These are phyloP conservation scores for Stichopus chloronotus DNA, from an alignment of 35 echinoderm and acorn worm species.

Conservation along the genomic window DNA sequence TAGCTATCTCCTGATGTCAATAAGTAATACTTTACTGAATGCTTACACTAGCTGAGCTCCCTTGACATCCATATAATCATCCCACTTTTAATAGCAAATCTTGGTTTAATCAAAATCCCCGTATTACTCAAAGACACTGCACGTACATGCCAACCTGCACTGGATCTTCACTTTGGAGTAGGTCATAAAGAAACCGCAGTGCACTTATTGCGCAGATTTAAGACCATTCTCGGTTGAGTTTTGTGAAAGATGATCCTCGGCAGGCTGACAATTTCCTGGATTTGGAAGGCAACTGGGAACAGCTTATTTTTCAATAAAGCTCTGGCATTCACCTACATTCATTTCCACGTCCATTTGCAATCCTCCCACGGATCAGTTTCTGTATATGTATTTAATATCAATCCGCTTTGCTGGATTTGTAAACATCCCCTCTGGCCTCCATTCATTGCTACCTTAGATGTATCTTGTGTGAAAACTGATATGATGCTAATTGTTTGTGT, in stretches of 20 bases:
- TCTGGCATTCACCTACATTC: conserved; percentile 10
- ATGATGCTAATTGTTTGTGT: neutral
- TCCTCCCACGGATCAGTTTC: neutral
- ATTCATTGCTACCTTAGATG: neutral
- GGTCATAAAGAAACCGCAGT: neutral
- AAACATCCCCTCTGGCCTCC: neutral
- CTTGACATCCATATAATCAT: too few relatives aligned
- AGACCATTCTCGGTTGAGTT: neutral
- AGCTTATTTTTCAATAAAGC: conserved; percentile 5
- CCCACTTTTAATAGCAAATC: too few relatives aligned
- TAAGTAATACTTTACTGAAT: too few relatives aligned
- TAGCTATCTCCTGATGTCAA: too few relatives aligned
- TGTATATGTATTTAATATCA: neutral
- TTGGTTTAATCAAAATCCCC: too few relatives aligned
- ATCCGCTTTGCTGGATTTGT: neutral
- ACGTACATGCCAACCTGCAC: too few relatives aligned
- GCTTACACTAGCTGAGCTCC: too few relatives aligned
- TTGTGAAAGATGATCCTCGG: neutral
- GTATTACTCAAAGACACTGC: too few relatives aligned
- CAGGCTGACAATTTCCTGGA: neutral
- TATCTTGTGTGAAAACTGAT: neutral
- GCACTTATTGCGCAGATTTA: conserved; percentile 21
- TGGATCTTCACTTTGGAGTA: too few relatives aligned
- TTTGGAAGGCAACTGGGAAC: neutral
- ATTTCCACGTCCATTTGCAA: conserved; percentile 8